Percentiles rank a stretch among this genome's conserved stretches.
Conservation (phyloP, 1,140 invertebrate genomes). For the Mylabris phalerata region DNA sequence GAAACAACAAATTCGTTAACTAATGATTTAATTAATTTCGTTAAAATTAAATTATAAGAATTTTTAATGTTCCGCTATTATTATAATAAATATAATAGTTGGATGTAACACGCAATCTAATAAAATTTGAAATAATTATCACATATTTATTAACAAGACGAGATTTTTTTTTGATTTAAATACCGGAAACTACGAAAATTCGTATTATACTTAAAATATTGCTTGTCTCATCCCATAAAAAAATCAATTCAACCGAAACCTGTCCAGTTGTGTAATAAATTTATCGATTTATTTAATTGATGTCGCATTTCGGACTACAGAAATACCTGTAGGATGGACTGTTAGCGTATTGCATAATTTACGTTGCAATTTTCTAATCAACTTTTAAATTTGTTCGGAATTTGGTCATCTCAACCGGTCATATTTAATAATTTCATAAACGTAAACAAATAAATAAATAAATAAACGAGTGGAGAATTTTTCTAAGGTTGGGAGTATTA, state of each 20-base stretch:
- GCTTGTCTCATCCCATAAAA: neutral
- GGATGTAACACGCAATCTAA: neutral
- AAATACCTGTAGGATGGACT: slow-evolving; percentile 3
- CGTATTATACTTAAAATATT: neutral
- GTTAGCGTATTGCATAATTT: slow-evolving; percentile 7
- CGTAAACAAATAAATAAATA: no score
- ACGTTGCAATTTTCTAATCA: slow-evolving; percentile 10
- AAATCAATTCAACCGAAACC: slow-evolving; percentile 16
- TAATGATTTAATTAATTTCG: neutral
- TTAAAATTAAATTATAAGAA: neutral
- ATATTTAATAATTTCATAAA: no score
- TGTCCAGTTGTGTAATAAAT: slow-evolving; percentile 14
- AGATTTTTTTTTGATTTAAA: neutral
- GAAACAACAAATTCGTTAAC: no score
- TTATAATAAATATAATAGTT: neutral
- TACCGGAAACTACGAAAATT: neutral
- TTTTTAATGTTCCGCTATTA: neutral
- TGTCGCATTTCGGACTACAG: slow-evolving; percentile 6
- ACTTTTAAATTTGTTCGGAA: neutral
- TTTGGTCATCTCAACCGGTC: neutral
- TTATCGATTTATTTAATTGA: slow-evolving; percentile 11
- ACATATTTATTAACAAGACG: neutral
- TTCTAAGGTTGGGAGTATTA: no score
- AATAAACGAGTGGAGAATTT: no score
- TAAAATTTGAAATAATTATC: neutral